Conservation (phyloP, 2,113 vertebrate species). For the Pleuronectes platessa region DNA sequence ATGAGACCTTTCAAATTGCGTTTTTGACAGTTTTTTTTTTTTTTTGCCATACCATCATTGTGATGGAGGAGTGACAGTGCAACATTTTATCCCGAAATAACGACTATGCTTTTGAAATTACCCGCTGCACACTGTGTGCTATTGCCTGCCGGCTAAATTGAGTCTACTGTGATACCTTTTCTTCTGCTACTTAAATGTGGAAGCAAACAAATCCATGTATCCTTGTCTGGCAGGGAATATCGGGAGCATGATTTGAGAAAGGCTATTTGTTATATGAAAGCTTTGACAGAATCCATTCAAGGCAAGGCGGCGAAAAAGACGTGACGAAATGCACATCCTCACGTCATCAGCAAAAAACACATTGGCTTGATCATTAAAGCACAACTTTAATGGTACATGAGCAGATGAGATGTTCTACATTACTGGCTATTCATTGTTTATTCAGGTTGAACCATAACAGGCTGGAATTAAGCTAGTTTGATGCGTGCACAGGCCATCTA, state of each 20-base stretch:
- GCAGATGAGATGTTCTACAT: slow-evolving; percentile 32
- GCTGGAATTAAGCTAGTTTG: slow-evolving; percentile 29
- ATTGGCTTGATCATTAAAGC: slow-evolving; percentile 17
- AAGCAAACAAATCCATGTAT: slow-evolving; percentile 39
- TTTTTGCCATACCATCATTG: background rate
- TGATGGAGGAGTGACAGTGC: slow-evolving; percentile 6
- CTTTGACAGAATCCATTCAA: slow-evolving; percentile 1
- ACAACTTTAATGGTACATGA: slow-evolving; percentile 15
- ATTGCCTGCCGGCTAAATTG: slow-evolving; percentile 8
- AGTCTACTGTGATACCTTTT: slow-evolving; percentile 10
- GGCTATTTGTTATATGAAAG: slow-evolving; percentile 14
- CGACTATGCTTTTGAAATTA: background rate
- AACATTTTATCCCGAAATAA: slow-evolving; percentile 23
- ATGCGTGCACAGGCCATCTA: slow-evolving; percentile 18
- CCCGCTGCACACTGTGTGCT: background rate
- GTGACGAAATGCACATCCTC: background rate
- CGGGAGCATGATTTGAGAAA: slow-evolving; percentile 9
- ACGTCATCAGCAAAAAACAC: slow-evolving; percentile 1
- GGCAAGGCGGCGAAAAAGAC: background rate
- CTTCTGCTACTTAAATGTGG: slow-evolving; percentile 23
- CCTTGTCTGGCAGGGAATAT: slow-evolving; percentile 23
- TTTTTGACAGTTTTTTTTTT: slow-evolving; percentile 17
- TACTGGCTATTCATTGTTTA: slow-evolving; percentile 8
- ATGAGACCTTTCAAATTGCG: slow-evolving; percentile 8
- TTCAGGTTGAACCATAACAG: slow-evolving; percentile 28